Conservation (phyloP, 92 coral and sea anemone species). For the Meandrina meandrites region DNA sequence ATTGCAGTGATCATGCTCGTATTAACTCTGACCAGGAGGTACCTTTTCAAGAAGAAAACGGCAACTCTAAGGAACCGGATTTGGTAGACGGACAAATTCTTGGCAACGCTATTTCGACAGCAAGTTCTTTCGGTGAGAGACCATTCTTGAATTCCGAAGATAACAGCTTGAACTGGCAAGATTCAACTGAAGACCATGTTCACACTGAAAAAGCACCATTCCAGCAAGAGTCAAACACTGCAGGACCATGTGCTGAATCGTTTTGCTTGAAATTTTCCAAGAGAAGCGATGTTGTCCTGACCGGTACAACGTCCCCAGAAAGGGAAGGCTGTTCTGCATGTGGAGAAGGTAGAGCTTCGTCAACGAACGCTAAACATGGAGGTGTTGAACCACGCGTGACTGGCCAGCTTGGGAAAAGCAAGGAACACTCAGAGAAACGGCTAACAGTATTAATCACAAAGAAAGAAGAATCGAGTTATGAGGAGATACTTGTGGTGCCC, state of each 20-base stretch:
- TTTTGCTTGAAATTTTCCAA: constrained; percentile 4
- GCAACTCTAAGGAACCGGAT: background rate
- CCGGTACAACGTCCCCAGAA: no score
- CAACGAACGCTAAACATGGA: background rate
- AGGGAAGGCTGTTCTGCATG: background rate
- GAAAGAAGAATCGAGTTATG: background rate
- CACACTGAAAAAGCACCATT: background rate
- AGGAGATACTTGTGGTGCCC: background rate
- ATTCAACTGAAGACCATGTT: background rate
- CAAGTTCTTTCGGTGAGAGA: background rate
- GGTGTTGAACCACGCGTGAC: background rate
- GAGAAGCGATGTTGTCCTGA: no score
- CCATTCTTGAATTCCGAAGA: background rate
- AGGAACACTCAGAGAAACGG: background rate
- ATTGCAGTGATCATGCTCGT: background rate
- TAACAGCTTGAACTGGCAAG: background rate
- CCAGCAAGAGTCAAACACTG: background rate
- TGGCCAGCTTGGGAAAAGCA: background rate
- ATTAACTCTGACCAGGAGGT: constrained; percentile 17
- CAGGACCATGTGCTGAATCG: background rate
- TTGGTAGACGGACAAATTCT: background rate
- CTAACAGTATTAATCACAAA: background rate
- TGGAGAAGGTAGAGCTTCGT: background rate
- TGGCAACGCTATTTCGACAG: background rate
- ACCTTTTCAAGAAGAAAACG: background rate